Base-by-base conservation (phyloP, 2,888 invertebrate species). In the Drosophila koepferae region DNA sequence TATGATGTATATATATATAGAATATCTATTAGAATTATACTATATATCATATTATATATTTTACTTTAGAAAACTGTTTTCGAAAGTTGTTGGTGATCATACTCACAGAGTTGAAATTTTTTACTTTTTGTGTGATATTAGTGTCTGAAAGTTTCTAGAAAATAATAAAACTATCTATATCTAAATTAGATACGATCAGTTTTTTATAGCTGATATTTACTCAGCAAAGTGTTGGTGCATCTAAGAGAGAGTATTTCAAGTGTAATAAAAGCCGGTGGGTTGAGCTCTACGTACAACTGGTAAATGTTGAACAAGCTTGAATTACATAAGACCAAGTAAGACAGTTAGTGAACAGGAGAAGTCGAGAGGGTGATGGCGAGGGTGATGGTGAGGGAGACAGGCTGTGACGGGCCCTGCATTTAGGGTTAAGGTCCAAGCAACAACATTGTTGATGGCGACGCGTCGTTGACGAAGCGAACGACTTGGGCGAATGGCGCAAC, bases 281-380 rank as follows among this genome's bases (percentile, higher is more conserved):
- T 63, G 82, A 69, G 73, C 65, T 64, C 80, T 68, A 70, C 79
- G 64, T 63, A 43, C 31, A 40, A 48, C 74, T 77, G 72, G 82
- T 79, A 74, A 74, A 82, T 77, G 82, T 61, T 79, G 56, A 81
- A 80, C 82, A 80, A 83, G 86, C 86, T 85, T 85, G 81, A 82
- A 77, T 77, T 74, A 82, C 85, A 74, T 55, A 77, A 72, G 65
- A 40, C 54, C 38, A 20, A 54, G 54, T 23, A 40, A 54, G 54
- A 23, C 16, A 51, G 48, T 23, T 44, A 31, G 51, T 44, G 49
- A 44, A 43, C 14, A 34, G 14, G 38, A 43, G 40, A 63, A 31
- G 9, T 51, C 51, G 60, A 53, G 31, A 46, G 18, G 44, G 49
- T 12, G 36, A 64, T 18, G n/a, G 55, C 44, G 63, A 60, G 23